Evolutionary conservation across 2,113 vertebrate genomes (phyloP).

Genomic region (Brachyhypopomus gauderio): DNA sequence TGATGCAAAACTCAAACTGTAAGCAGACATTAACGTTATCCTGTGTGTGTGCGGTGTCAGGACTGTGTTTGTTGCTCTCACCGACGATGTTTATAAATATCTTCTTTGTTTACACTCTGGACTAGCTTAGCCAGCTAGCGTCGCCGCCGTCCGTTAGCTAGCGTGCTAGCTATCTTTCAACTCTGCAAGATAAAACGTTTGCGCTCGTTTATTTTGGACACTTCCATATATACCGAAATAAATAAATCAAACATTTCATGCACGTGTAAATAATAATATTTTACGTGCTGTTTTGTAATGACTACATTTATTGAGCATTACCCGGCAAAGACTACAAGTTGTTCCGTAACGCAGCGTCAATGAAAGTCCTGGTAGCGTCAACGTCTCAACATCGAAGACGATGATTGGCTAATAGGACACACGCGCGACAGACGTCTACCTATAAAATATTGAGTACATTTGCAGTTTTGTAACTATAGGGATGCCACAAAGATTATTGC

Average conservation of each 20-base stretch:
- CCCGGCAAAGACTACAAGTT: slow-evolving; percentile 6
- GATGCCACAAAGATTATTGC: background rate
- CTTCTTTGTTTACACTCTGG: too few relatives aligned
- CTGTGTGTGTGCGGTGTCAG: too few relatives aligned
- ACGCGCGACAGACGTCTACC: slow-evolving; percentile 7
- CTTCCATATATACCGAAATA: background rate
- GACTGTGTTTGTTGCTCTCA: too few relatives aligned
- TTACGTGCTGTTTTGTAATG: background rate
- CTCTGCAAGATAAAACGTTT: too few relatives aligned
- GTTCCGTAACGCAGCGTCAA: background rate
- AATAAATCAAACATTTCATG: too few relatives aligned
- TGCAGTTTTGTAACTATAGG: background rate
- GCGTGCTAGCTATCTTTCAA: too few relatives aligned
- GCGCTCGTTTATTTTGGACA: too few relatives aligned
- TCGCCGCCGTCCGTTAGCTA: too few relatives aligned
- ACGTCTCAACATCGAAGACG: background rate
- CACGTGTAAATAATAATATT: background rate
- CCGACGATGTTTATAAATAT: too few relatives aligned
- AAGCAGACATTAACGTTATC: too few relatives aligned
- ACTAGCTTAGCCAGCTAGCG: too few relatives aligned
- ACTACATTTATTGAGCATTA: background rate
- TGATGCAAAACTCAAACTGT: too few relatives aligned
- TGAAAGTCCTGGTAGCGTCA: background rate
- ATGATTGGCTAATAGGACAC: slow-evolving; percentile 25
- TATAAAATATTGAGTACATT: background rate